Conservation (phyloP, 2,888 invertebrate genomes). For the Drosophila crucigera region DNA sequence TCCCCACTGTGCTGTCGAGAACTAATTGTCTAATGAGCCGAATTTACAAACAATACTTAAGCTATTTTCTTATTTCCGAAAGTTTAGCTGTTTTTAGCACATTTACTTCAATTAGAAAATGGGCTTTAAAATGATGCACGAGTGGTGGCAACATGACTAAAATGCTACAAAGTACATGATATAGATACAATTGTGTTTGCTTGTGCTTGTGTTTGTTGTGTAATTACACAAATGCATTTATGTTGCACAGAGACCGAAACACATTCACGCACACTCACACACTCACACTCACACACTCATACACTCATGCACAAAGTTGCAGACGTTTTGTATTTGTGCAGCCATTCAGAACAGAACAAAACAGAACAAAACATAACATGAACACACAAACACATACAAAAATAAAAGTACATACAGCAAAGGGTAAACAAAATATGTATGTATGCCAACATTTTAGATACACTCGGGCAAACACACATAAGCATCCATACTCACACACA, state of each 20-base stretch:
- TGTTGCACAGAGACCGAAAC: conserved; percentile 55
- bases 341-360: conserved; percentile 72
- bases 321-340: conserved; percentile 80
- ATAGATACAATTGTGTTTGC: conserved; percentile 67
- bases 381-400: conserved; percentile 27
- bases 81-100: conserved; percentile 47
- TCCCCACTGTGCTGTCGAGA: neutral
- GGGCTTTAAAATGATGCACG: conserved; percentile 39
- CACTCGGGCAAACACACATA: conserved; percentile 45
- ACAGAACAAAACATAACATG: conserved; percentile 60
- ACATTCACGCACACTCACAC: conserved; percentile 29
- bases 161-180: conserved; percentile 57
- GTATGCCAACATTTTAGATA: conserved; percentile 67
- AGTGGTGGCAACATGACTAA: conserved; percentile 25
- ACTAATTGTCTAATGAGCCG: conserved; percentile 40
- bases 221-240: conserved; percentile 80
- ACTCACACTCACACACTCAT: conserved; percentile 7
- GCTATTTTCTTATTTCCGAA: conserved; percentile 39
- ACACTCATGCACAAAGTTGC: conserved; percentile 47
- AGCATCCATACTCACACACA: conserved; percentile 9
- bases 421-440: conserved; percentile 71
- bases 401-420: conserved; percentile 58
- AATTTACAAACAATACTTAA: conserved; percentile 55
- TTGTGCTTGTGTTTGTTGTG: conserved; percentile 70
- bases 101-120: conserved; percentile 67